phyloP scores from a whole-genome alignment of 2,797 vertebrate genomes.

The Gadopsis marmoratus region DNA sequence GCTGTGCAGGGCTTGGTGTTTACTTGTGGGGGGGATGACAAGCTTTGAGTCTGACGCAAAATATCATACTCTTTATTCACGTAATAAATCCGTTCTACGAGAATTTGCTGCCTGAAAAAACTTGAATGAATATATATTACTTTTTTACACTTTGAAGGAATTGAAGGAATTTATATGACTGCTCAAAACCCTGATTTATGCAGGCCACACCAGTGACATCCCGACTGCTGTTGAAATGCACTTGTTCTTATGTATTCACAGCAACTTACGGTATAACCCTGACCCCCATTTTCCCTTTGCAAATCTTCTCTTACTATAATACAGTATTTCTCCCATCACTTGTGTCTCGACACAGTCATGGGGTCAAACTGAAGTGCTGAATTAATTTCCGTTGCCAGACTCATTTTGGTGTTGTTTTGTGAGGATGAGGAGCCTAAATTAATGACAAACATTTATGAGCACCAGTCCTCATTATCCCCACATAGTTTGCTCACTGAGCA shows the following conservation, averaged over 20 bases:
- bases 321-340: slow-evolving; percentile 15
- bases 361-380: slow-evolving; percentile 31
- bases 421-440: slow-evolving; percentile 21
- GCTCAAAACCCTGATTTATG: background rate
- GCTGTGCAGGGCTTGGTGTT: slow-evolving; percentile 35
- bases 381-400: slow-evolving; percentile 27
- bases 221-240: background rate
- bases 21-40: slow-evolving; percentile 32
- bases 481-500: slow-evolving; percentile 50
- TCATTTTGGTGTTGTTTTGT: slow-evolving; percentile 31
- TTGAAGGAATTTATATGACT: background rate
- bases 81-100: slow-evolving; percentile 9
- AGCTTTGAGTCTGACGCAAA: slow-evolving; percentile 36
- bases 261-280: background rate
- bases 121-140: slow-evolving; percentile 8
- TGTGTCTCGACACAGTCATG: slow-evolving; percentile 15
- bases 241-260: background rate
- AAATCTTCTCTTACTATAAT: background rate
- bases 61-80: slow-evolving; percentile 30
- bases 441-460: slow-evolving; percentile 44
- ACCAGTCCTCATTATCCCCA: slow-evolving; percentile 54
- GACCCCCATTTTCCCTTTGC: slow-evolving; percentile 12
- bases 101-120: slow-evolving; percentile 23
- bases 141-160: background rate
- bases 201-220: background rate